These are phyloP conservation scores for Bemisia tabaci DNA, from an alignment of 1,140 invertebrate genomes.

Conservation along the genomic window DNA sequence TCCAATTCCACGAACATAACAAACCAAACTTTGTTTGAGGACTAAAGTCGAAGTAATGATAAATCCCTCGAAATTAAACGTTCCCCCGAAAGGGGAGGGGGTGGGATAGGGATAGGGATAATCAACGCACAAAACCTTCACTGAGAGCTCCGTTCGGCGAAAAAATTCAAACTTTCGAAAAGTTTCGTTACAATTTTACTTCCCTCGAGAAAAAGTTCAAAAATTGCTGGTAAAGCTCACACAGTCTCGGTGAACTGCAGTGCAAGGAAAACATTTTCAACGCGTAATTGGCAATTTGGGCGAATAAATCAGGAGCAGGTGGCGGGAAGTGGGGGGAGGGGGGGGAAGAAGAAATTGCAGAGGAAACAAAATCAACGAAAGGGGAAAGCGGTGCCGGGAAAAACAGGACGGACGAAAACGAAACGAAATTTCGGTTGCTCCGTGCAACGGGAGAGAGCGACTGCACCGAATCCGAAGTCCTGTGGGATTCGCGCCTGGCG, in stretches of 20 bases:
- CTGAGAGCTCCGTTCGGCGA: not conserved
- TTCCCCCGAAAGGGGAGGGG: not conserved
- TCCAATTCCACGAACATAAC: slow-evolving; percentile 1
- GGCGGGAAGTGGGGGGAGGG: not conserved
- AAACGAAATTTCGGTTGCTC: not conserved
- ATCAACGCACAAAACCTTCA: not conserved
- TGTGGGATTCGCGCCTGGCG: not conserved
- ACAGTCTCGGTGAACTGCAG: not conserved
- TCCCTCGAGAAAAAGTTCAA: slow-evolving; percentile 4
- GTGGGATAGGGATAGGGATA: not conserved
- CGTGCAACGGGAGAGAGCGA: not conserved
- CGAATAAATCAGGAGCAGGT: not conserved
- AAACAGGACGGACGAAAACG: not conserved
- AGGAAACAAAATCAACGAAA: not conserved
- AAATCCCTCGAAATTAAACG: slow-evolving; percentile 11
- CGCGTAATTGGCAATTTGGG: no score
- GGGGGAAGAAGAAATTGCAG: not conserved
- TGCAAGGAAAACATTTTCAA: not conserved
- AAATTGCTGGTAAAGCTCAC: slow-evolving; percentile 1
- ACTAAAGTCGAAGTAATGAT: slow-evolving; percentile 3
- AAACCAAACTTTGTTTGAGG: slow-evolving; percentile 10
- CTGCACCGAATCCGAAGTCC: not conserved
- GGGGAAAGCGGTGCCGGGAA: not conserved
- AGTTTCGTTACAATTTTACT: not conserved
- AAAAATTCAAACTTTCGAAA: slow-evolving; percentile 4